phyloP scores from a whole-genome alignment of 2,888 invertebrate genomes.

The Ophion ventricosus region DNA sequence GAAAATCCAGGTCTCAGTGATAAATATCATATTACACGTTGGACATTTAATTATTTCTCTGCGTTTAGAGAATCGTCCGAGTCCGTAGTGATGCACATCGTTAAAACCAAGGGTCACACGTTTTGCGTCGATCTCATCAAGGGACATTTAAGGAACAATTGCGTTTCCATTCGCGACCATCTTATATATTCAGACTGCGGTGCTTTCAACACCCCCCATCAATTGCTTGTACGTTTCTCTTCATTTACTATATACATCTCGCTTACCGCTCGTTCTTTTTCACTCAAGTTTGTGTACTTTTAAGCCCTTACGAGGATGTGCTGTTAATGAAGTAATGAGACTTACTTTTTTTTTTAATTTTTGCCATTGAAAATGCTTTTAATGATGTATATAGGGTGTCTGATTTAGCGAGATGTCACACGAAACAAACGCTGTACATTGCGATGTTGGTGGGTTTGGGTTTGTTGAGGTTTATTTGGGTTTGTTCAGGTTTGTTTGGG shows the following conservation, averaged over 20 bases:
- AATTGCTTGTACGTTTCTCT: slow-evolving; percentile 68
- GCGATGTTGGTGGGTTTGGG: no score
- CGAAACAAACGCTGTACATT: no score
- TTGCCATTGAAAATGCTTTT: no score
- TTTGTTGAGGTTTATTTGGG: no score
- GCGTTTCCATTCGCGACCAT: slow-evolving; percentile 82
- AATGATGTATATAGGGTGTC: no score
- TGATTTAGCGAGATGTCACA: no score
- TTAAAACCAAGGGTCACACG: slow-evolving; percentile 65
- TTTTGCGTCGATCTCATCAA: slow-evolving; percentile 81
- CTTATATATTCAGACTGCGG: slow-evolving; percentile 83
- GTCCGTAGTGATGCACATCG: slow-evolving; percentile 75
- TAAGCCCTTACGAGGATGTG: no score
- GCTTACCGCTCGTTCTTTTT: neutral
- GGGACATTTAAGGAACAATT: slow-evolving; percentile 49
- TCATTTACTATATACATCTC: slow-evolving; percentile 2
- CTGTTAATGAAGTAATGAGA: no score
- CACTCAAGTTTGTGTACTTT: neutral
- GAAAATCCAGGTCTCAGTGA: no score
- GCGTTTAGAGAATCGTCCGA: slow-evolving; percentile 67
- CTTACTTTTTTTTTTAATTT: no score
- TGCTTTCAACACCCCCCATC: slow-evolving; percentile 70
- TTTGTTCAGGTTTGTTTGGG: no score
- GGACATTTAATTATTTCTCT: neutral
- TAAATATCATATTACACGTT: neutral